Base-by-base conservation (phyloP, 2,888 invertebrate genomes). In the Abrostola triplasia region DNA sequence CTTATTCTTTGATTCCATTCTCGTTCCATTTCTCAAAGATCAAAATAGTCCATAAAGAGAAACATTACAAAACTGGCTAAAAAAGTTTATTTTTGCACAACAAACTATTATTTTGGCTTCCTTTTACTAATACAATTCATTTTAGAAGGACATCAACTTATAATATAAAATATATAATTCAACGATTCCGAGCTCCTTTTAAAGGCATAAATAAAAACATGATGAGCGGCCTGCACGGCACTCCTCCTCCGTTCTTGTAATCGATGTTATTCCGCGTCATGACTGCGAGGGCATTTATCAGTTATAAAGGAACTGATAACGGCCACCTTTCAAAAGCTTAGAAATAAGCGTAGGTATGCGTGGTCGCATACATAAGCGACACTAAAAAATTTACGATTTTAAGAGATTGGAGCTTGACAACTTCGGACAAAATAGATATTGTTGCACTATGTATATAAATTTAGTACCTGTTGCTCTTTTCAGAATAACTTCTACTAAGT, bases 261-360 rank as follows among this genome's bases (percentile, higher is more conserved):
- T 51, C 64, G 50, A 48, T 62, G 52, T 36, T 44, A 62, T 69
- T 64, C 55, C 51, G 64, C 65, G 49, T 60, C 44, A 41, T 55
- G 56, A 54, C 73, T 57, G 41, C 24, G 38, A 59, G 59, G 53
- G 52, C 61, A 74, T 64, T 67, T 65, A 77, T 70, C 67, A 61
- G 13, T 67, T 12, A 55, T 69, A 59, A 59, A 69, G 47, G 50
- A 36, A 13, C 51, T 49, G 67, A 65, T 70, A 77, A 61, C 40
- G 37, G 9, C 24, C 42, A 24, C 42, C 38, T 62, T 77, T 53
- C 59, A 58, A 76, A 77, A 76, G 64, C 63, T 74, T 54, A 9
- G 54, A 12, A 36, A 49, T 40, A n/a, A n/a, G 52, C 47, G 40
- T n/a, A n/a, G 57, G 24, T 24, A 66, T 66, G 13, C n/a, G n/a